Evolutionary conservation across 2,888 invertebrate species (phyloP), one percentile per base, ranked within the genome.

Genomic region (Drosophila fulvimacula): DNA sequence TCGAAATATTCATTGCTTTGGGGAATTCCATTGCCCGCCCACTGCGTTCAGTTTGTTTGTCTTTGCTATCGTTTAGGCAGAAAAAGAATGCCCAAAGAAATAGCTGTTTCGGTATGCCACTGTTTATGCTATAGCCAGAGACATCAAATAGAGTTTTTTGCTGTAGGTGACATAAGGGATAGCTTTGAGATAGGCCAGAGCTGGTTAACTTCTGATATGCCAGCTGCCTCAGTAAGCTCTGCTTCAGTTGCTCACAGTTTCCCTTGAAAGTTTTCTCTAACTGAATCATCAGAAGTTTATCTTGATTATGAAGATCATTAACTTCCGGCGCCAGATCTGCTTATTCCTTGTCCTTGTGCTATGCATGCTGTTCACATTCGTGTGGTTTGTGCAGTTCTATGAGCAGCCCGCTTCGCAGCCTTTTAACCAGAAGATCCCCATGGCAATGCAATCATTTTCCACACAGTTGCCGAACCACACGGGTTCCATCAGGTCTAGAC

Each of bases 1-100:
- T 66, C 73, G 24, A 65, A 79, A 76, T 76, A 76, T 76, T 76
- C 76, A 79, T 76, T 73, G 76, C 79, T 76, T 72, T 49, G 46
- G 76, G 76, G 67, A 72, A 63, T 73, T 68, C 15, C 24, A 21
- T 11, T 13, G 41, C 19, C 39, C 48, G 58, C 53, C 68, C 39
- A 36, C 39, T 63, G 44, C 58, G 69, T 49, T 46, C 64, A 39
- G 24, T 42, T 32, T 58, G 46, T 59, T 64, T 34, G 21, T 41
- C 39, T 49, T 36, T 39, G 42, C 46, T 15, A 19, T 51, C 42
- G 17, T 44, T 66, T 72, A 61, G 60, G 41, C 56, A 63, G 46
- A 32, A 76, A 49, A 48, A 55, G 44, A 46, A 58, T 64, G 9
- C 21, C 58, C 53, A 46, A 34, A 56, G 62, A 17, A 53, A 52